Base-by-base conservation (phyloP, 1,140 invertebrate species). In the Ips typographus region DNA sequence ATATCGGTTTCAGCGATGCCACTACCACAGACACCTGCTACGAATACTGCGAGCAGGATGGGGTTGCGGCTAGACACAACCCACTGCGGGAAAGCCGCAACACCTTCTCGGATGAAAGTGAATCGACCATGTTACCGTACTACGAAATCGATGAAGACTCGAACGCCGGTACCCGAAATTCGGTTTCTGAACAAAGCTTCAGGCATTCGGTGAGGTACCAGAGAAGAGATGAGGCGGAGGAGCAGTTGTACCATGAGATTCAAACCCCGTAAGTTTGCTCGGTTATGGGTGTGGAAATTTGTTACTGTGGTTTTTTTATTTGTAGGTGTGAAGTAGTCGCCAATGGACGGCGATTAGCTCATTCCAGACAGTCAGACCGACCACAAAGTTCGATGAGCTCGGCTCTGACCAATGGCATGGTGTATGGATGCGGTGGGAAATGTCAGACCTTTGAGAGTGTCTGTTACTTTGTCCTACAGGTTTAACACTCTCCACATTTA, bases 371-470 rank as follows among this genome's bases (percentile, higher is more conserved):
- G 37, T 78, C 78, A n/a, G 74, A 77, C 56, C 61, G 78, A 47
- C 75, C 79, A 4, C 74, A 76, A 53, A 78, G 77, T 72, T 75
- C 78, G 3, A 72, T 76, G 56, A 78, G 78, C 70, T 76, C 77
- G 37, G 77, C 71, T 6, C 68, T 78, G 8, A 74, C 74, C 37
- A 78, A 72, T 63, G 74, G 75, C 43, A 83, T 84, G 42, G 84
- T 86, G 56, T 83, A 86, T 70, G 85, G 85, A 39, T 88, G 86
- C 76, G 86, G 86, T 22, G 86, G 86, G 1, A 85, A 86, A 76
- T 88, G 86, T 68, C 84, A 85, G 68, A 85, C 84, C 68, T 87
- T 86, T 82, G 86, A 88, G 82, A 87, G 86, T 82, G 84, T 87
- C 71, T 88, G 86, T 79, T 87, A 87, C 79, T 87, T 87, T 77